Conservation (phyloP, 1,140 invertebrate genomes). For the Calycopis cecrops region DNA sequence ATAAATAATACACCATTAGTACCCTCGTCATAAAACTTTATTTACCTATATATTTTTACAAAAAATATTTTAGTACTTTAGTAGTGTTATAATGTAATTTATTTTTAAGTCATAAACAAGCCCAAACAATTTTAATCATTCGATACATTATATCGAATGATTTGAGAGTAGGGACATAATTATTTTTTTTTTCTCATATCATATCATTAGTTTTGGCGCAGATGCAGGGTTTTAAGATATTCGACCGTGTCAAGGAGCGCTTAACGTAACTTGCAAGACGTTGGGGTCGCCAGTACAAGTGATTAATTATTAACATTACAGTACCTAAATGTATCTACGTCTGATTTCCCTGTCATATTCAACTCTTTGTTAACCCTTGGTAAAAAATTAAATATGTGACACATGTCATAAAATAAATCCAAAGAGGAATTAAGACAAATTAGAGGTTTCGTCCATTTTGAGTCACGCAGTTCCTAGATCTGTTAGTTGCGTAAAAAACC, state of each 20-base stretch:
- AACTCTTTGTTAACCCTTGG: slow-evolving; percentile 28
- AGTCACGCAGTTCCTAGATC: no score
- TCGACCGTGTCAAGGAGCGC: slow-evolving; percentile 38
- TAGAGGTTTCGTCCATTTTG: no score
- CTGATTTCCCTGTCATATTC: slow-evolving; percentile 44
- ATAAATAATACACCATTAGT: no score
- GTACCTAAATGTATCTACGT: slow-evolving; percentile 33
- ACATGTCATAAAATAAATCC: background rate
- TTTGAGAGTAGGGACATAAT: background rate
- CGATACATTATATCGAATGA: background rate
- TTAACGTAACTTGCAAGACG: slow-evolving; percentile 34
- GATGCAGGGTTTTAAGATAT: slow-evolving; percentile 44
- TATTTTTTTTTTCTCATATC: slow-evolving; percentile 3
- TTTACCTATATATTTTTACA: no score
- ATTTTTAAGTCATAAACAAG: no score
- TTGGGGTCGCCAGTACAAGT: slow-evolving; percentile 37
- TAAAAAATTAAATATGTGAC: slow-evolving; percentile 12
- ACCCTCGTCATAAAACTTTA: no score
- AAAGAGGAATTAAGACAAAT: no score
- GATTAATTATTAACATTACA: slow-evolving; percentile 62
- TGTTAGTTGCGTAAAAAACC: no score
- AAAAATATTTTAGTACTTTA: no score
- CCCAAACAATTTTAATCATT: no score
- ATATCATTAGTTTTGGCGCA: slow-evolving; percentile 65
- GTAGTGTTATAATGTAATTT: no score